Evolutionary conservation across 2,797 vertebrate genomes (phyloP).

Genomic region (Labroides dimidiatus): DNA sequence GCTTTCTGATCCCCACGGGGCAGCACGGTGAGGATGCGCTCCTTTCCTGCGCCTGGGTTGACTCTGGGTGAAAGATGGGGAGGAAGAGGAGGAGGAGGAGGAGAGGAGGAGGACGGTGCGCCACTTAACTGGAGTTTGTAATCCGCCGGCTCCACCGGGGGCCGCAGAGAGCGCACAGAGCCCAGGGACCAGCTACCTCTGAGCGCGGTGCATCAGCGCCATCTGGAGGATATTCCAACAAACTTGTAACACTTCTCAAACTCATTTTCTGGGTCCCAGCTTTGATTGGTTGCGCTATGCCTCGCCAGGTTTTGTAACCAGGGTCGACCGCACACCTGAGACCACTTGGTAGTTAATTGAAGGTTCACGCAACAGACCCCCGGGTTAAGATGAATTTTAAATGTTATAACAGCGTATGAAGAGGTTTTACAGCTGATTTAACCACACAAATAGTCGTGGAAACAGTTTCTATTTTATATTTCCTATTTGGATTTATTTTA

Average conservation of each 20-base stretch:
- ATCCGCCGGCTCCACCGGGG: conserved; percentile 71
- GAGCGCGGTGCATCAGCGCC: conserved; percentile 44
- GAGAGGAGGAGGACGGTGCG: conserved; percentile 65
- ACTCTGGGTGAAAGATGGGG: conserved; percentile 67
- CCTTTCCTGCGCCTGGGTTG: conserved; percentile 69
- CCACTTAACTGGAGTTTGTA: conserved; percentile 83
- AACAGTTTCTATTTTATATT: not conserved
- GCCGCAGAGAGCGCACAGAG: conserved; percentile 59
- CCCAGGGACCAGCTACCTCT: conserved; percentile 18
- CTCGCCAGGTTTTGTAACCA: conserved; percentile 60
- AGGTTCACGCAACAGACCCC: conserved; percentile 33
- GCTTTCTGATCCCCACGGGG: conserved; percentile 47
- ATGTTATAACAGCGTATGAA: not conserved
- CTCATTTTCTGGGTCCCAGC: conserved; percentile 24
- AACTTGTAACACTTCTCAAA: not conserved
- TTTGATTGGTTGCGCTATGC: conserved; percentile 67
- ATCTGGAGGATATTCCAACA: conserved; percentile 45
- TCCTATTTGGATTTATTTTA: too few relatives aligned
- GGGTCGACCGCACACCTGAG: conserved; percentile 70
- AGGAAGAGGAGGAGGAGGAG: conserved; percentile 63
- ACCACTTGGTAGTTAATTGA: conserved; percentile 34
- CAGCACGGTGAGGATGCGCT: conserved; percentile 60
- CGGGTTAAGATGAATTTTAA: conserved; percentile 8
- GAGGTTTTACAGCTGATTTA: conserved; percentile 1
- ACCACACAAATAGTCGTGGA: too few relatives aligned